Evolutionary conservation across 2,113 vertebrate species (phyloP).

Genomic region (Acrocephalus arundinaceus): DNA sequence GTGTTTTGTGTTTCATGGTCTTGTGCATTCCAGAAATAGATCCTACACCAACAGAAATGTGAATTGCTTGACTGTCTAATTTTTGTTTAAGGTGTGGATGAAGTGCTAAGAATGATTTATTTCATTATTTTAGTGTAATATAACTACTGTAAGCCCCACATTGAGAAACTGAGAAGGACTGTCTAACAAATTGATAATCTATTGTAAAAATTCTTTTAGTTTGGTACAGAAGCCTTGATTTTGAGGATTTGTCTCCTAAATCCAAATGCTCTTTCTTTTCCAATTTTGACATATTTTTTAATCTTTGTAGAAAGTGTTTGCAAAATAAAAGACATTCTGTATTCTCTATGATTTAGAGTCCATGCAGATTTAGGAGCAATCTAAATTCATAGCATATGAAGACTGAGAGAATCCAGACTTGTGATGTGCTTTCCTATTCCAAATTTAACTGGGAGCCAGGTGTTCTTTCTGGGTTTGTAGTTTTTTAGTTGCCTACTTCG

Average conservation of each 20-base stretch:
- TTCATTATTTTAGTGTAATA: not conserved
- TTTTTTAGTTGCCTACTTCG: not conserved
- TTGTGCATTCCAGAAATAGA: not conserved
- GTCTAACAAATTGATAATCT: not conserved
- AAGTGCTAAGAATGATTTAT: not conserved
- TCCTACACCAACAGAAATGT: not conserved
- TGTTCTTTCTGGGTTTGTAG: not conserved
- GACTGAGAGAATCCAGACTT: not conserved
- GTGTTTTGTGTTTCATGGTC: not conserved
- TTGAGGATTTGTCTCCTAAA: not conserved
- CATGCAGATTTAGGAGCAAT: not conserved
- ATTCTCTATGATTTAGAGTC: not conserved
- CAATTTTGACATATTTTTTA: not conserved
- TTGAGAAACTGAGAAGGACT: not conserved
- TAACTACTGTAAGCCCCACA: not conserved
- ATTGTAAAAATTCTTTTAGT: not conserved
- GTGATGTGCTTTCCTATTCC: not conserved
- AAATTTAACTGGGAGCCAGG: not conserved
- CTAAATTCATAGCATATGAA: not conserved
- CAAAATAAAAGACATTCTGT: not conserved
- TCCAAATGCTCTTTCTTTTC: not conserved
- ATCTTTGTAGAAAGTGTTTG: not conserved
- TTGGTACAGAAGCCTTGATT: not conserved
- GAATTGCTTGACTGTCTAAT: not conserved
- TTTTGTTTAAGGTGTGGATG: not conserved